Conservation (phyloP, 2,888 invertebrate species). For the Tachina grossa region DNA sequence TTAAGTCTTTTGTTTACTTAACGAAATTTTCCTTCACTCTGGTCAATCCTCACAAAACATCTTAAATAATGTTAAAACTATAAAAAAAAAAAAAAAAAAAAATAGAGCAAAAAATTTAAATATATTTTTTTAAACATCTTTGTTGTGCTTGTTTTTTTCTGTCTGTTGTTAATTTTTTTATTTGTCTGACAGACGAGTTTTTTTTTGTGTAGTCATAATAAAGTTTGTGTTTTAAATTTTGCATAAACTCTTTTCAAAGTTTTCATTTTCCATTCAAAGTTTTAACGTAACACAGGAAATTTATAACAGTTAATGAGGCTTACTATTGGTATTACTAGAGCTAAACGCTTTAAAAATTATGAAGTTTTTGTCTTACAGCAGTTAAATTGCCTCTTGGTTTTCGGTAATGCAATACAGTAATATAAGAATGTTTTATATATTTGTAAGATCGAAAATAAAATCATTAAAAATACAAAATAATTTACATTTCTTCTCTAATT, state of each 20-base stretch:
- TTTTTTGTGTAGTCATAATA: conserved; percentile 1
- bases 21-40: background rate
- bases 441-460: background rate
- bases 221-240: conserved; percentile 20
- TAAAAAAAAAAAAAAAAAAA: too few relatives aligned
- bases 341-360: conserved; percentile 21
- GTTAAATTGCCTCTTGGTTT: background rate
- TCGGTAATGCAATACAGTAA: background rate
- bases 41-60: background rate
- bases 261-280: conserved; percentile 6
- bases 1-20: conserved; percentile 63
- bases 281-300: conserved; percentile 68
- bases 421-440: background rate
- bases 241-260: background rate
- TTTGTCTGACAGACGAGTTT: conserved; percentile 6
- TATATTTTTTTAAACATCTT: background rate
- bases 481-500: too few relatives aligned
- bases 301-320: conserved; percentile 71
- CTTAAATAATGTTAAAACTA: too few relatives aligned
- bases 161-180: background rate
- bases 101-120: background rate
- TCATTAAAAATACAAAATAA: background rate
- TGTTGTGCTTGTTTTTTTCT: background rate
- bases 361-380: conserved; percentile 1
- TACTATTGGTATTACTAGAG: conserved; percentile 8